Percentiles rank a stretch among this genome's conserved stretches.
These are phyloP conservation scores for Protonemura montana DNA, from an alignment of 2,888 invertebrate genomes.

Conservation along the genomic window DNA sequence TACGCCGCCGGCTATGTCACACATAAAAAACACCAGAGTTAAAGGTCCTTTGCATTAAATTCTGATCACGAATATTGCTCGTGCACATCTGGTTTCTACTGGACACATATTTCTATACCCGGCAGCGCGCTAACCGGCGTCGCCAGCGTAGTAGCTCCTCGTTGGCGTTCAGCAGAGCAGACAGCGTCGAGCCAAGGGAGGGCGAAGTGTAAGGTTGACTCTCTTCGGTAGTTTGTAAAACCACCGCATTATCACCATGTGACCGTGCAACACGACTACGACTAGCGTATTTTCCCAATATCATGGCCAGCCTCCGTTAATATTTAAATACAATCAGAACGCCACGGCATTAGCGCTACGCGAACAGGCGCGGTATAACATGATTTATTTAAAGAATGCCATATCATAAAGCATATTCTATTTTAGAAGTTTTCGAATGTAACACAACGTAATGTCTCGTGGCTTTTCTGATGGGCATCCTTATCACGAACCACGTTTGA, in stretches of 20 bases:
- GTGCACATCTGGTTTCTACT: conserved; percentile 25
- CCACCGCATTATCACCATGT: not conserved
- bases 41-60: conserved; percentile 41
- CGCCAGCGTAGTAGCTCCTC: not conserved
- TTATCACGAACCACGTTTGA: not conserved
- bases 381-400: conserved; percentile 4
- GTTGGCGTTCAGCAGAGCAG: not conserved
- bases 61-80: conserved; percentile 39
- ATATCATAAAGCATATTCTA: not conserved
- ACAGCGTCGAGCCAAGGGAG: not conserved
- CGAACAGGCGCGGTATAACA: not conserved
- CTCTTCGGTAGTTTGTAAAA: not conserved
- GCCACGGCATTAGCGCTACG: not conserved
- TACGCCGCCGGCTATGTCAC: conserved; percentile 28
- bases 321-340: conserved; percentile 12
- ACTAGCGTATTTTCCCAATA: not conserved
- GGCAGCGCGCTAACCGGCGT: not conserved
- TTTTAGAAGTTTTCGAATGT: not conserved
- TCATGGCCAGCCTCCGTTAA: not conserved
- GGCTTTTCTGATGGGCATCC: not conserved
- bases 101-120: conserved; percentile 21
- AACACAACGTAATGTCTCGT: not conserved
- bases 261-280: not conserved
- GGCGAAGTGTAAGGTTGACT: not conserved
- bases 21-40: conserved; percentile 39